phyloP scores from a whole-genome alignment of 1,140 invertebrate species.

The Drosophila takahashii region DNA sequence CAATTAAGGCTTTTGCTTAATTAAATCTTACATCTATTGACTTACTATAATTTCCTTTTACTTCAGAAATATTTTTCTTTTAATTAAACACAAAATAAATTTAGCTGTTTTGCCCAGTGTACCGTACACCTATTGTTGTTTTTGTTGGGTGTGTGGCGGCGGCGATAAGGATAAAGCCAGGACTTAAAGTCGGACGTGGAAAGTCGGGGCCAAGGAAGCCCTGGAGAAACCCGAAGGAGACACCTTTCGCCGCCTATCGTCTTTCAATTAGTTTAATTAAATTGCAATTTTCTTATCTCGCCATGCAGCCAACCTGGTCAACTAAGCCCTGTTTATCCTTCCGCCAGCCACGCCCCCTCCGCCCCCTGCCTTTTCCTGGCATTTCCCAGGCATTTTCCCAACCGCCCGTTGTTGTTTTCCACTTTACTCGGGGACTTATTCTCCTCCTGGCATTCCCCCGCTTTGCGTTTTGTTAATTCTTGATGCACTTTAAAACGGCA shows the following conservation, averaged over 20 bases:
- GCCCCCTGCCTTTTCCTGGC: neutral
- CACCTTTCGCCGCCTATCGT: conserved; percentile 62
- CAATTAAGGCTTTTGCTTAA: too few relatives aligned
- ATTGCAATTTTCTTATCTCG: conserved; percentile 65
- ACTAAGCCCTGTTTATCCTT: conserved; percentile 55
- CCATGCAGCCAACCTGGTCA: conserved; percentile 45
- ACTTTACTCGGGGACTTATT: conserved; percentile 6
- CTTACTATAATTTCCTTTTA: neutral
- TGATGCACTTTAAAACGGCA: conserved; percentile 34
- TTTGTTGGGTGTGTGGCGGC: conserved; percentile 44
- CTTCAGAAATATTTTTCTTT: too few relatives aligned
- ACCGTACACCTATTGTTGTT: conserved; percentile 19
- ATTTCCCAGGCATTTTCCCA: conserved; percentile 1
- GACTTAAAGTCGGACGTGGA: conserved; percentile 6
- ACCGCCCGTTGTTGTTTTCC: neutral
- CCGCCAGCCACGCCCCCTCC: neutral
- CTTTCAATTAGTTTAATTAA: conserved; percentile 83
- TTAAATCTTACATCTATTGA: too few relatives aligned
- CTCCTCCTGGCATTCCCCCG: conserved; percentile 1
- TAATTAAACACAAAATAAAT: too few relatives aligned
- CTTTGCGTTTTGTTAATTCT: conserved; percentile 19
- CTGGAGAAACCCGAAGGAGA: conserved; percentile 13
- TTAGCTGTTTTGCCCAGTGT: neutral
- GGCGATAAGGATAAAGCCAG: conserved; percentile 68
- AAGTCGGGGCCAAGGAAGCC: conserved; percentile 9